These are phyloP conservation scores for Cryptoleucopteryx plumbea DNA, from an alignment of 2,113 vertebrate species.

Conservation along the genomic window DNA sequence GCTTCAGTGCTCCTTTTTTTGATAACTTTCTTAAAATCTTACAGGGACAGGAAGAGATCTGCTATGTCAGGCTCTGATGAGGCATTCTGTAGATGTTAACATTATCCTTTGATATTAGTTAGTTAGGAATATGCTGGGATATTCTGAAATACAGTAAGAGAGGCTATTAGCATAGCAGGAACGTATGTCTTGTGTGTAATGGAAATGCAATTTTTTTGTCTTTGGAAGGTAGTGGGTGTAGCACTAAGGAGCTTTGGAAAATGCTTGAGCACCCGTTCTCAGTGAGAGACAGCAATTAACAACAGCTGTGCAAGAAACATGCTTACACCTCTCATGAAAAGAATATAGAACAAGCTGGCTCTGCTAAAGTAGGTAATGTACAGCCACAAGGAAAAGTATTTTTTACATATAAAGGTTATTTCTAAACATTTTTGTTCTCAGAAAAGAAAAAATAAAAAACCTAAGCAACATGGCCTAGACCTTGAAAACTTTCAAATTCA, in stretches of 20 bases:
- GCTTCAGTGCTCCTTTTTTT: not conserved
- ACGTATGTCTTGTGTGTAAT: not conserved
- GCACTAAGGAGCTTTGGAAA: not conserved
- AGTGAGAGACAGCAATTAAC: not conserved
- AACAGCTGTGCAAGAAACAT: not conserved
- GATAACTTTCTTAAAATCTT: not conserved
- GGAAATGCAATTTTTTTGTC: not conserved
- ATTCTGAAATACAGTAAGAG: not conserved
- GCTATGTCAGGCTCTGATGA: not conserved
- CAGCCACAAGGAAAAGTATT: not conserved
- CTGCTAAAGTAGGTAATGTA: not conserved
- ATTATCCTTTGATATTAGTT: not conserved
- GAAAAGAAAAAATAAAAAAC: not conserved
- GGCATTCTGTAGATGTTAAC: not conserved
- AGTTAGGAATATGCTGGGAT: not conserved
- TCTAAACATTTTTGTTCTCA: not conserved
- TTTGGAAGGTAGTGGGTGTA: not conserved
- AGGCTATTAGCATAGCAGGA: not conserved
- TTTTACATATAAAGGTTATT: not conserved
- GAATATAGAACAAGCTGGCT: not conserved
- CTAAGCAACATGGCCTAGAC: not conserved
- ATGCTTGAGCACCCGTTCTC: not conserved
- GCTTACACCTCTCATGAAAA: not conserved
- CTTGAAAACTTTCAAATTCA: not conserved
- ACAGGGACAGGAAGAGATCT: not conserved